Percentiles rank a stretch among this genome's conserved stretches.
Conservation (phyloP, 92 coral and sea anemone genomes). For the Bergia sp. region DNA sequence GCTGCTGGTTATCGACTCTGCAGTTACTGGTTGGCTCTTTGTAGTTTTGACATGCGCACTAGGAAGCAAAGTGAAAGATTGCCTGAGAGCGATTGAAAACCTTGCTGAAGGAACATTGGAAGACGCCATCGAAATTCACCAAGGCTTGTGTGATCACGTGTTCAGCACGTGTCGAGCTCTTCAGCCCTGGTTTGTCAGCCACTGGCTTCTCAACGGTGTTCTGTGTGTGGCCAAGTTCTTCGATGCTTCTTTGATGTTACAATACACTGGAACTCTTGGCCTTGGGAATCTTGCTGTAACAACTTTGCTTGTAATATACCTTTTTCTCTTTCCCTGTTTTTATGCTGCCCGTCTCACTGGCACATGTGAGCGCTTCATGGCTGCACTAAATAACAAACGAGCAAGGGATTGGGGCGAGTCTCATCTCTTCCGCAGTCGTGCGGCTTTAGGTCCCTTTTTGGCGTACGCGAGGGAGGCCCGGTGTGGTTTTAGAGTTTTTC, state of each 20-base stretch:
- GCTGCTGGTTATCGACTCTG: too few species aligned
- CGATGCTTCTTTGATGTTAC: too few species aligned
- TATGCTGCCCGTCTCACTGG: conserved; percentile 4
- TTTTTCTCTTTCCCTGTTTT: neutral
- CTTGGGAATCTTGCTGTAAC: too few species aligned
- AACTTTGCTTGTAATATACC: too few species aligned
- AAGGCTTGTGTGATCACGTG: neutral
- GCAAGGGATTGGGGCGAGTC: conserved; percentile 22
- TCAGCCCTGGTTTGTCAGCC: neutral
- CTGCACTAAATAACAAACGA: neutral
- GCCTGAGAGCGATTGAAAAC: neutral
- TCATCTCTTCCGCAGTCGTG: conserved; percentile 5
- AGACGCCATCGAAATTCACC: neutral
- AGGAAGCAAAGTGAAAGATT: neutral
- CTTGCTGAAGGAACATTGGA: neutral
- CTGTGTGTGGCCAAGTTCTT: neutral
- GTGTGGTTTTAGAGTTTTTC: conserved; percentile 14
- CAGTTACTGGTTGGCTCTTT: neutral
- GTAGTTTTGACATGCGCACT: neutral
- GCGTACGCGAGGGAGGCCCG: neutral
- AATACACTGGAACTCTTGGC: too few species aligned
- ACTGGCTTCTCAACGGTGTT: neutral
- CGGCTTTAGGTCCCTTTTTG: neutral
- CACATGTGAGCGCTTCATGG: neutral
- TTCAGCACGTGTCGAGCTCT: neutral